A percentile compares a stretch with the other conserved stretches of the same genome.
Conservation (phyloP, 2,797 vertebrate genomes). For the Chrosomus eos region DNA sequence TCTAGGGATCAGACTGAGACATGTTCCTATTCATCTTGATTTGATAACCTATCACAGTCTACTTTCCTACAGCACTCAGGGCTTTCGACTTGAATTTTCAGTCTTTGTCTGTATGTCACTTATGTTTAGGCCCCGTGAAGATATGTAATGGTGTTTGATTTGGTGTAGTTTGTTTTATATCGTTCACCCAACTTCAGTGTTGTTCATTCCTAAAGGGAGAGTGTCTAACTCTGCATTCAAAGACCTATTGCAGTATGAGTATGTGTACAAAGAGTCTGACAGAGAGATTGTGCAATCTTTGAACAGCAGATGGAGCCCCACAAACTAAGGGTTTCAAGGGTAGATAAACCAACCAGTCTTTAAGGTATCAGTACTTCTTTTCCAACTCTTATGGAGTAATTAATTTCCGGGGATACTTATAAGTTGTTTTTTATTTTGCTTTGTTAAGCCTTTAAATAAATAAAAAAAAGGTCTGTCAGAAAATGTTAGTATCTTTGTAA, state of each 20-base stretch:
- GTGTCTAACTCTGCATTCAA: background rate
- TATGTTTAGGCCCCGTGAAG: background rate
- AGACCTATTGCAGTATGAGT: background rate
- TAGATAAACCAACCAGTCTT: background rate
- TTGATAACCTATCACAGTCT: background rate
- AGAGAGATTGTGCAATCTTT: background rate
- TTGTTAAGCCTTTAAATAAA: background rate
- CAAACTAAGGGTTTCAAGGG: constrained; percentile 4
- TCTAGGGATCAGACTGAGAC: constrained; percentile 29
- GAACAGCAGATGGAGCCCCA: constrained; percentile 35
- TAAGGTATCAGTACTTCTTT: background rate
- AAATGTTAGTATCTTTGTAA: background rate
- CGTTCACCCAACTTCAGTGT: background rate
- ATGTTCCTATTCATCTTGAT: constrained; percentile 38
- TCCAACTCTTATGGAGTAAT: background rate
- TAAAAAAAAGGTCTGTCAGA: background rate
- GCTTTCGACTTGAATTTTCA: background rate
- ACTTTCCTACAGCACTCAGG: background rate
- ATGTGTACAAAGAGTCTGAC: background rate
- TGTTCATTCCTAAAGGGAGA: background rate
- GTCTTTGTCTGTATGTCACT: background rate
- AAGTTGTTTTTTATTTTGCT: background rate
- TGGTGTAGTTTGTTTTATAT: background rate
- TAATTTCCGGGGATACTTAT: background rate
- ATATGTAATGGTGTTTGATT: constrained; percentile 5